Percentiles rank a stretch among this genome's conserved stretches.
Evolutionary conservation across 2,888 invertebrate genomes (phyloP).

Genomic region (Lasioglossum villosulum): DNA sequence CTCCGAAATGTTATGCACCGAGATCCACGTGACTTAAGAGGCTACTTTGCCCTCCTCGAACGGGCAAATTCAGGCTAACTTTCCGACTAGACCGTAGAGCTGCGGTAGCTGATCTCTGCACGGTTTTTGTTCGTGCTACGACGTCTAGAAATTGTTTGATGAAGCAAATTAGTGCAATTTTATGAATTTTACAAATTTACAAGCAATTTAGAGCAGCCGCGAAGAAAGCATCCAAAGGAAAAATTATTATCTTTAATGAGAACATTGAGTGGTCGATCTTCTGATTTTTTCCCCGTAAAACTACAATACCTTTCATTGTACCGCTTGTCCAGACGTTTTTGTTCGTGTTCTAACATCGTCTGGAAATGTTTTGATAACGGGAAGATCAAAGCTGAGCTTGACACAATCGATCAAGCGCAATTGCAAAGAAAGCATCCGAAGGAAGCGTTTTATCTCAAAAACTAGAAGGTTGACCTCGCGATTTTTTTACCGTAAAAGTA

Average conservation of each 20-base stretch:
- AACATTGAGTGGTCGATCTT: neutral
- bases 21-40: neutral
- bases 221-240: neutral
- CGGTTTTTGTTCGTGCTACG: neutral
- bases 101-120: neutral
- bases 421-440: neutral
- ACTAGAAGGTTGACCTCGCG: neutral
- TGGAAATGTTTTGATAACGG: neutral
- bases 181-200: no score
- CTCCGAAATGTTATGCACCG: constrained; percentile 8
- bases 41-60: neutral
- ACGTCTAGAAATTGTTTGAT: neutral
- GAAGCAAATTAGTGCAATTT: no score
- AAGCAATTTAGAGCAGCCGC: neutral
- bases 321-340: neutral
- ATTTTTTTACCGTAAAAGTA: neutral
- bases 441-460: neutral
- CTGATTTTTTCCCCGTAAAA: neutral
- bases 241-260: neutral
- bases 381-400: neutral
- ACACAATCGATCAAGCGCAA: neutral
- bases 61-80: neutral
- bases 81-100: neutral
- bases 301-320: neutral
- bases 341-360: neutral